Base-by-base conservation (phyloP, 53 echinoderm and acorn worm genomes). In the Mesocentrotus franciscanus region DNA sequence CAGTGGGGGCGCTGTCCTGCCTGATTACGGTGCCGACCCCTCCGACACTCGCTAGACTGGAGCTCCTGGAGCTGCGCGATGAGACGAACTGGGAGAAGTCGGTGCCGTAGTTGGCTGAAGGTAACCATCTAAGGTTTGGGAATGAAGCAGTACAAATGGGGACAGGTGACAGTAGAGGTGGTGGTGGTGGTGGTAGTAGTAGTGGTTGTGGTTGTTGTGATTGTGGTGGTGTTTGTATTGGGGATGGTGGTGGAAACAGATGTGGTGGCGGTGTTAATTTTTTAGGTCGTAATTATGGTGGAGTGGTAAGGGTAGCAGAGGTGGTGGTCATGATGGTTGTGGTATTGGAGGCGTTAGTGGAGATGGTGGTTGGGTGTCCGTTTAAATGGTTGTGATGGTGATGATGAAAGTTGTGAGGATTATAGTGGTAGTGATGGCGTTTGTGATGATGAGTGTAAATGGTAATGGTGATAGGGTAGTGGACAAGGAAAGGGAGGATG, bases 1-100 rank as follows among this genome's bases (percentile, higher is more conserved):
- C 93, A 2, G 79, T 76, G 78, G 93, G 93, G 79, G 93, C 93
- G 93, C 93, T 93, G 79, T 93, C 93, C 59, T 93, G 93, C 22
- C 93, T 22, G 61, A 32, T 78, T 29, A 93, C 79, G 36, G 61
- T 58, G 14, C 90, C 90, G 61, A 90, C 20, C 56, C 89, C 90
- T 15, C 56, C 76, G 12, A 93, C 79, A 78, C 93, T 93, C 14
- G 79, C 93, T 16, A 93, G 60, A 78, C 93, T 93, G n/a, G 93
- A 93, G 33, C 93, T 93, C 32, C 93, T 76, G 24, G 93, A 93
- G 58, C 78, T 93, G 15, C 76, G 55, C 15, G 76, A 78, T 13
- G 93, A 93, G 26, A 35, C 24, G 70, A 71, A 71, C 93, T 76
- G 93, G 14, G 93, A 93, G 39, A 71, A 68, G 33, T 93, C 93